Conservation (phyloP, 2,113 vertebrate genomes). For the Tenebrosternarchus preto region DNA sequence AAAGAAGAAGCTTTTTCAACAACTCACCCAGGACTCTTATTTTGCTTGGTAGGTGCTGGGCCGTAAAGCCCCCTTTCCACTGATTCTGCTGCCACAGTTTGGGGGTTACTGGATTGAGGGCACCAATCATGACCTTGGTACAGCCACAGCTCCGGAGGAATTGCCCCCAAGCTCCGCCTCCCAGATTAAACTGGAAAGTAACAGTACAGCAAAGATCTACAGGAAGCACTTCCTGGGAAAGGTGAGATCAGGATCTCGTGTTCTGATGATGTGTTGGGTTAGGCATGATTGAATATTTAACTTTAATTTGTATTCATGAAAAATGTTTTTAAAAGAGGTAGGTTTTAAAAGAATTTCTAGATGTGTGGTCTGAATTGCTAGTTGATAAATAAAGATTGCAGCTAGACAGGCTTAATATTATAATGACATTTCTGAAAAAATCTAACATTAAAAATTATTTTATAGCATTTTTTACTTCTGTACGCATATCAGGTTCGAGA, state of each 20-base stretch:
- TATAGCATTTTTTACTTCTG: too few species aligned
- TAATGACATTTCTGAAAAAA: too few species aligned
- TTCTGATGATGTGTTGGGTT: background rate
- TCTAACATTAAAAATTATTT: too few species aligned
- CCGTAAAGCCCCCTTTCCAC: constrained; percentile 86
- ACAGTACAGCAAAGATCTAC: constrained; percentile 89
- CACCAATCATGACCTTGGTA: constrained; percentile 88
- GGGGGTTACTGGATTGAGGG: constrained; percentile 99
- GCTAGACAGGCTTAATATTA: too few species aligned
- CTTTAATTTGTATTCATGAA: too few species aligned
- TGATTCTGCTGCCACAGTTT: constrained; percentile 95
- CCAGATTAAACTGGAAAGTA: constrained; percentile 86
- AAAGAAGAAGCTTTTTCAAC: background rate
- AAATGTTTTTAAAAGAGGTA: too few species aligned
- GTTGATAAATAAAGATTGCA: too few species aligned
- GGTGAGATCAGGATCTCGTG: constrained; percentile 66
- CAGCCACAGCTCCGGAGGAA: constrained; percentile 69
- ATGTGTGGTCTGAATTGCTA: background rate
- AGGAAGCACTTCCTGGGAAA: constrained; percentile 93
- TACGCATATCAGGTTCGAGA: too few species aligned
- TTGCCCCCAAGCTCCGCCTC: constrained; percentile 69
- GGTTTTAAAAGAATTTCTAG: background rate
- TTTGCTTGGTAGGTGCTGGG: constrained; percentile 80
- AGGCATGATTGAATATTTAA: background rate
- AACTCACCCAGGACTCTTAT: background rate